Evolutionary conservation across 2,797 vertebrate genomes (phyloP), one percentile per base, ranked within the genome.

Genomic region (Bryconaethiops microstoma): DNA sequence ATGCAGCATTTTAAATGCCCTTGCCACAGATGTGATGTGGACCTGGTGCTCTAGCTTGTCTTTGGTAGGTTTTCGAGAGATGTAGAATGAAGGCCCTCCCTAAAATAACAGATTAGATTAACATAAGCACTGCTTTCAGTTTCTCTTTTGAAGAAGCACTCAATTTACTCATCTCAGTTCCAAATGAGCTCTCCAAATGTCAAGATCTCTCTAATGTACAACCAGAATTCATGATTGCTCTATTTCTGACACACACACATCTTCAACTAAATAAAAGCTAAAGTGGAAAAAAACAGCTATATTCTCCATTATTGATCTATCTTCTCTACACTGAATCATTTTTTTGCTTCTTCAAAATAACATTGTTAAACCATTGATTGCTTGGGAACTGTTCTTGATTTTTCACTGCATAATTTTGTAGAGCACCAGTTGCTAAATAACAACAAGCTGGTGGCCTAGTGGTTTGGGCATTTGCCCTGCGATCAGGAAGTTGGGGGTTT

Each of bases 171-270:
- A 23, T 59, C 57, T 59, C 57, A 9, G 64, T 70, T 76, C 55
- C 65, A 76, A 50, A 70, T 70, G 73, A 76, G 65, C 5, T 29
- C 65, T 70, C 42, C 17, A 63, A 42, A 81, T 48, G 42, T 76
- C 42, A 68, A 75, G 64, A 80, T 59, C 54, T 80, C 62, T 81
- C 40, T 76, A 42, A 42, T 70, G 45, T 69, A 76, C 65, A 70
- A 35, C 76, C 64, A 75, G 54, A 81, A 76, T 54, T 64, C 13
- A 6, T 54, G 74, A 69, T 17, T 42, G 52, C 73, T 81, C 73
- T 2, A 40, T 70, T 81, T 29, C 72, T 59, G 71, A 74, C 63
- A 62, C 19, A 57, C 54, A 57, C 17, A 7, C 54, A 57, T 57
- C 54, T 16, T n/a, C n/a, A 57, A 16, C 54, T 57, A 8, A 57